These are phyloP conservation scores for Tachina lurida DNA, from an alignment of 2,888 invertebrate genomes.

Conservation along the genomic window DNA sequence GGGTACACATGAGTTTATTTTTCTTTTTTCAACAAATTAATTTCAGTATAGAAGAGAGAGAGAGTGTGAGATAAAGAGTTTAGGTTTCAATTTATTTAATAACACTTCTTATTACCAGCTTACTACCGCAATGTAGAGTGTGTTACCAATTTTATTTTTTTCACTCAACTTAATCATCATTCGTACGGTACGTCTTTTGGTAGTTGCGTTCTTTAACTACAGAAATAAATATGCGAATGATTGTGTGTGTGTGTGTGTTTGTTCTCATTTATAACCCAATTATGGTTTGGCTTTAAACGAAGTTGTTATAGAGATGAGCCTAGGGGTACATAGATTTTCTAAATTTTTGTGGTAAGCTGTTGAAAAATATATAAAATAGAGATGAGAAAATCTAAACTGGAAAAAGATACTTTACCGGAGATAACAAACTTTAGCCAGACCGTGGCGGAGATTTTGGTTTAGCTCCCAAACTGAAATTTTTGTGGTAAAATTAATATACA, in stretches of 20 bases:
- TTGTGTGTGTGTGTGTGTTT: constrained; percentile 9
- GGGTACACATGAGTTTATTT: background rate
- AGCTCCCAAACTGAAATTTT: too few species aligned
- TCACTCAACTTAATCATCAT: constrained; percentile 50
- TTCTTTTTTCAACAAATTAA: constrained; percentile 48
- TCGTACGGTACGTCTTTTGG: constrained; percentile 24
- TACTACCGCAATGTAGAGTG: constrained; percentile 25
- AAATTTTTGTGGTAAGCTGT: background rate
- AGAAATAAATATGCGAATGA: background rate
- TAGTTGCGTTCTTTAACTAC: constrained; percentile 42
- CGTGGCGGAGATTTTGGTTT: too few species aligned
- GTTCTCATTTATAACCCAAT: constrained; percentile 54
- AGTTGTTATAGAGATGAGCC: background rate
- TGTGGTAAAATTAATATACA: too few species aligned
- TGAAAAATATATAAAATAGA: background rate
- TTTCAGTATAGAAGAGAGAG: constrained; percentile 19
- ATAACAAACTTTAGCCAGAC: too few species aligned
- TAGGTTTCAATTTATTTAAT: constrained; percentile 35
- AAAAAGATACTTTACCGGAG: too few species aligned
- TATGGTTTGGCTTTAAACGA: constrained; percentile 46
- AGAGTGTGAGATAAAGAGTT: constrained; percentile 19
- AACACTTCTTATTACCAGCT: constrained; percentile 23
- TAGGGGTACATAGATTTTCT: background rate
- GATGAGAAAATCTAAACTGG: too few species aligned
- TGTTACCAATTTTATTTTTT: constrained; percentile 27